Evolutionary conservation across 1,140 invertebrate genomes (phyloP), one percentile per base, ranked within the genome.

Genomic region (Pseudoatta argentina): DNA sequence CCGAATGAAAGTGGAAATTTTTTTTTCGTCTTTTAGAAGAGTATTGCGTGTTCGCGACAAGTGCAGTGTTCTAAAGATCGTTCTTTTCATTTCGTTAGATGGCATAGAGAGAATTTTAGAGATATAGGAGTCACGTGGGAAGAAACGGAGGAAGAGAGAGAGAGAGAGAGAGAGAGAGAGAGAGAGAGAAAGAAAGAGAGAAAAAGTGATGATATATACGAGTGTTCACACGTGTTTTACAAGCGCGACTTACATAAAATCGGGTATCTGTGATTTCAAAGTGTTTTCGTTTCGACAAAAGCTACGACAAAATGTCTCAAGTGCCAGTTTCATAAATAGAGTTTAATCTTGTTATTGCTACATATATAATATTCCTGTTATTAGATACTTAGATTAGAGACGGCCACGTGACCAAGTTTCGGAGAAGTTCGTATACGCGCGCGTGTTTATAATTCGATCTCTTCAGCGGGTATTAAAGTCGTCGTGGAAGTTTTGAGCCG

Each of bases 261-360:
- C 72, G 39, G 30, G 76, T 90, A 85, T 90, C 88, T 92, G 92
- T 93, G 93, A 90, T 88, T 88, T 86, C 63, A 78, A 83, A 89
- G 88, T 89, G 88, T 83, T 85, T 86, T n/a, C 75, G 30, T 67
- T 59, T 53, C 44, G 86, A 44, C 76, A 82, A 63, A 86, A 86
- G 44, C 55, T 55, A 88, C 73, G 57, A 30, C 24, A 67, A 86
- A 67, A 83, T 21, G 3, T 83, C 81, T 69, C 85, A 89, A 89
- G 88, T 89, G 88, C 88, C 88, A 89, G 77, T 89, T 89, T 89
- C 73, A 7, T 89, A 89, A 82, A 83, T 53, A 85, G 69, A 64
- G 48, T 61, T 67, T 53, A 75, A 57, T 83, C 69, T 51, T 39
- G 55, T 83, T 83, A 44, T 64, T 83, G 44, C 18, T 82, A 48